These are phyloP conservation scores for Latrodectus geometricus DNA, from an alignment of 1,140 invertebrate genomes.

Conservation along the genomic window DNA sequence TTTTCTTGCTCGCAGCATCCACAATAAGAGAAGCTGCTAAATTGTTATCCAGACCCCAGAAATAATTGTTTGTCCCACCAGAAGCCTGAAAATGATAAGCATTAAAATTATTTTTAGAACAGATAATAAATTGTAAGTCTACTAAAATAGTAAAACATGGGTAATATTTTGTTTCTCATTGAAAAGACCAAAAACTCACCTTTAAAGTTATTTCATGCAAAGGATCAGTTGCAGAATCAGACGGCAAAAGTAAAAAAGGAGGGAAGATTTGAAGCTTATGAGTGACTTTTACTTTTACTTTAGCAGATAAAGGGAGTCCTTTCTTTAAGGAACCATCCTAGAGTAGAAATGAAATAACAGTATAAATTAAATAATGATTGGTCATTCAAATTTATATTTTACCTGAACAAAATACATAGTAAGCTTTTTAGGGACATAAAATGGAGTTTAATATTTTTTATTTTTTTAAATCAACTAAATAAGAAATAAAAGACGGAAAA, in stretches of 20 bases:
- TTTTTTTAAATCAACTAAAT: no score
- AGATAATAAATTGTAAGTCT: no score
- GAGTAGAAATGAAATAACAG: neutral
- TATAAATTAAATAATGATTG: no score
- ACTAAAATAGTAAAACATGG: no score
- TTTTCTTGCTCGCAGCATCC: neutral
- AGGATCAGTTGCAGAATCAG: conserved; percentile 74
- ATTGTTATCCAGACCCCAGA: neutral
- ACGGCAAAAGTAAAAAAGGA: conserved; percentile 76
- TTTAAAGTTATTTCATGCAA: neutral
- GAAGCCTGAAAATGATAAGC: neutral
- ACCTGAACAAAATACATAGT: no score
- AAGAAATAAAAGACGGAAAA: no score
- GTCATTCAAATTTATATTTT: no score
- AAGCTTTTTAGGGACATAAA: no score
- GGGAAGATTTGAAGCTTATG: conserved; percentile 77
- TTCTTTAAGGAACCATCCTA: conserved; percentile 13
- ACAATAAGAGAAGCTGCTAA: neutral
- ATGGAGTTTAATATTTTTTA: no score
- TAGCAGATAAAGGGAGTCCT: conserved; percentile 22
- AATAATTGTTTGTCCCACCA: conserved; percentile 19
- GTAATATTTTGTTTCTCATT: neutral
- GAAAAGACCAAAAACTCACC: neutral
- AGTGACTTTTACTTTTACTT: conserved; percentile 77
- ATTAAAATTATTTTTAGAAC: no score